Evolutionary conservation across 2,113 vertebrate species (phyloP), one percentile per base, ranked within the genome.

Genomic region (Osmerus mordax): DNA sequence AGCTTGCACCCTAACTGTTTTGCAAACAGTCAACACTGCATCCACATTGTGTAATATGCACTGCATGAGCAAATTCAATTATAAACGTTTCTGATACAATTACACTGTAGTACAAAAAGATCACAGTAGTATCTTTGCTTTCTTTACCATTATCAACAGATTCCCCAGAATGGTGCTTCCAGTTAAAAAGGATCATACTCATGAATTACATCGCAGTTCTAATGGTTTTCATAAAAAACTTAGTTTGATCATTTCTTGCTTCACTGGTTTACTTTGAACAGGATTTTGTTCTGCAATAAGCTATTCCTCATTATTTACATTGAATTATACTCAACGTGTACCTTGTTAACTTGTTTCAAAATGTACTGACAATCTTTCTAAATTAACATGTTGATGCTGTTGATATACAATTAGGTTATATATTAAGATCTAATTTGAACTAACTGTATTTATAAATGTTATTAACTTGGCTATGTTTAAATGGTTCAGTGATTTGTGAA

Each of bases 401-500:
- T 58, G 41, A 11, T 47, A 11, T 7, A 47, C 41, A 47, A 47
- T 47, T 47, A 47, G 41, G 41, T 47, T 47, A 47, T 47, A 47
- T 47, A 47, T 47, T 47, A 47, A 47, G 41, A 5, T 47, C 41
- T 12, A 12, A 47, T 47, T 47, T 47, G 41, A 47, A 47, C 41
- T 47, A 47, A 47, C 41, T 51, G 55, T 61, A 58, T 71, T 58
- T 75, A 59, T 60, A 55, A 51, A 28, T 13, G 72, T 79, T 79
- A 76, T 78, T 77, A 71, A 82, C 68, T 52, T 68, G 65, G 23
- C 78, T 83, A 69, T 81, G 76, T 91, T 83, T 87, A 87, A 70
- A 84, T 85, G 81, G 70, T 71, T 51, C 69, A 74, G 55, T 83
- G 77, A 83, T 75, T 90, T 78, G 72, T 86, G 87, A 80, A 89